Conservation (phyloP, 1,140 invertebrate genomes). For the Trachymyrmex cornetzi region DNA sequence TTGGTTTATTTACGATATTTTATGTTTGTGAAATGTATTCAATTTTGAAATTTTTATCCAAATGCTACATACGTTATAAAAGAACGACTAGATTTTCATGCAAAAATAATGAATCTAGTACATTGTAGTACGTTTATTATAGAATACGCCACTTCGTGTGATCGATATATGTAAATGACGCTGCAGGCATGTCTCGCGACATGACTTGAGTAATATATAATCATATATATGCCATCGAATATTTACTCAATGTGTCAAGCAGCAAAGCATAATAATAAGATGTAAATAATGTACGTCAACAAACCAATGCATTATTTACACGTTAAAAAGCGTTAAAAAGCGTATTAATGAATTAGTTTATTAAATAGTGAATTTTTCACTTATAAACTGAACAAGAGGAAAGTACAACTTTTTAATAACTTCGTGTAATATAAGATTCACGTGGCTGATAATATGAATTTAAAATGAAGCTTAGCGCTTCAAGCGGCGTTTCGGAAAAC, state of each 20-base stretch:
- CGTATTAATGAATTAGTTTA: constrained; percentile 46
- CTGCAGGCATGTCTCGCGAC: constrained; percentile 27
- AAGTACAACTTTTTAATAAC: constrained; percentile 13
- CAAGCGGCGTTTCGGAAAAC: background rate
- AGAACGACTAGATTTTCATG: constrained; percentile 30
- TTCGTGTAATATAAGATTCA: constrained; percentile 3
- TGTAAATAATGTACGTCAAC: background rate
- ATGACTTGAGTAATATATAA: constrained; percentile 57
- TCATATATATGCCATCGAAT: constrained; percentile 59
- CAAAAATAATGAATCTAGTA: constrained; percentile 46
- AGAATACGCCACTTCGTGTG: constrained; percentile 13
- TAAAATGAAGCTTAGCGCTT: background rate
- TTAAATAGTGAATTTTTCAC: background rate
- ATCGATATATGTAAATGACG: constrained; percentile 60
- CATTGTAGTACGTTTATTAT: background rate
- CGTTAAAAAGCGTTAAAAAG: constrained; percentile 47
- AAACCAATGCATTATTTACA: constrained; percentile 24
- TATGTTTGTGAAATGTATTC: constrained; percentile 22
- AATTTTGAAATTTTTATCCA: constrained; percentile 32
- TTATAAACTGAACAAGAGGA: background rate
- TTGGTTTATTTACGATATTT: constrained; percentile 36
- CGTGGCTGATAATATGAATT: constrained; percentile 15
- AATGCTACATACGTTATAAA: background rate
- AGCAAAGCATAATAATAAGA: constrained; percentile 46
- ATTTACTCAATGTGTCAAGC: constrained; percentile 59